Percentiles rank a stretch among this genome's conserved stretches.
phyloP scores from a whole-genome alignment of 2,888 invertebrate species.

The Bruchidius siliquastri region DNA sequence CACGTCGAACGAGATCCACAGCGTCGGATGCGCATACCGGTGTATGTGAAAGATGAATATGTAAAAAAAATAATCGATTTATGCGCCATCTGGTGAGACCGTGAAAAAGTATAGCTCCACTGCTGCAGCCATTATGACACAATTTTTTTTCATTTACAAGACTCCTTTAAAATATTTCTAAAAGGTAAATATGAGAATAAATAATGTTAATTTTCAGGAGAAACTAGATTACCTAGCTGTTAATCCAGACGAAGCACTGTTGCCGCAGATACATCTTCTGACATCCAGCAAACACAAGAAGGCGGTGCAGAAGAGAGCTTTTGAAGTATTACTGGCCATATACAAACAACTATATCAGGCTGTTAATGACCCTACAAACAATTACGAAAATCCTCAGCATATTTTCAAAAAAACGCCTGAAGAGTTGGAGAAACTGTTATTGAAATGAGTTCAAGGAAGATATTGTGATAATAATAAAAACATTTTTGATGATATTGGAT shows the following conservation, averaged over 20 bases:
- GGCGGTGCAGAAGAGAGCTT: conserved; percentile 72
- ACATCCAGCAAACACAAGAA: conserved; percentile 73
- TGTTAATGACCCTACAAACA: conserved; percentile 72
- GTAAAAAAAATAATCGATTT: no score
- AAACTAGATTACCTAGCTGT: conserved; percentile 85
- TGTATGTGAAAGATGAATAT: no score
- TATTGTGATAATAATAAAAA: no score
- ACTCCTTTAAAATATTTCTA: no score
- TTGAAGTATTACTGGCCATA: conserved; percentile 82
- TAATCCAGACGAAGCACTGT: conserved; percentile 74
- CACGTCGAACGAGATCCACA: no score
- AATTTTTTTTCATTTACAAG: no score
- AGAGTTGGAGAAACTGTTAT: conserved; percentile 45
- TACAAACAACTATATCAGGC: conserved; percentile 81
- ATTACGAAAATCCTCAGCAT: conserved; percentile 67
- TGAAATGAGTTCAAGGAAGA: not conserved
- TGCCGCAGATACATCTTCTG: conserved; percentile 83
- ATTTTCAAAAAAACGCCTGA: conserved; percentile 76
- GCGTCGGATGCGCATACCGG: no score
- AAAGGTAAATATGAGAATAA: no score
- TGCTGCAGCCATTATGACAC: no score
- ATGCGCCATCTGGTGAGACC: no score
- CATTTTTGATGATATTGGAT: no score
- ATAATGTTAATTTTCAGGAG: conserved; percentile 51
- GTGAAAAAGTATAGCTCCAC: no score